Base-by-base conservation (phyloP, 2,113 vertebrate species). In the Solea solea region DNA sequence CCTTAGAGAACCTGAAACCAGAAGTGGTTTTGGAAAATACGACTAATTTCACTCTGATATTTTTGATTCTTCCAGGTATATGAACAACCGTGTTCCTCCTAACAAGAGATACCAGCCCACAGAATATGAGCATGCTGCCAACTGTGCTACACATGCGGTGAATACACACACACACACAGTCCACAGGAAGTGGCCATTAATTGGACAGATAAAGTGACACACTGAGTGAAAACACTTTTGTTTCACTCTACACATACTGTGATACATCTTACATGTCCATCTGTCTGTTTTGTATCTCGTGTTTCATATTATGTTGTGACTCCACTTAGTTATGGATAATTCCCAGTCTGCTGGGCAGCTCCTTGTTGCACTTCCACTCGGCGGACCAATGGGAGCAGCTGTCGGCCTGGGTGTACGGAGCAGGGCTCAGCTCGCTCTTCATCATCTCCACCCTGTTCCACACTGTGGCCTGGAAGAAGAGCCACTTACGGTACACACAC, bases 111-210 rank as follows among this genome's bases (percentile, higher is more conserved):
- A 98, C 90, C 96, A 96, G 89, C 97, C 97, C 11, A 99, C 97
- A 0, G 95, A 98, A 55, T 98, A 97, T 0, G 97, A 98, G 73
- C 97, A 99, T 0, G 97, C 97, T 0, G 97, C 97, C 1, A 98
- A 98, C 91, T 97, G 96, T 69, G 96, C 96, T 82, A 98, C 97
- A n/a, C 97, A 98, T 0, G 97, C 96, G 50, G 97, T 98, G 88
- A 98, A 94, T 64, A 4, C 49, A 63, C 80, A 49, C 54, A 46
- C 54, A 54, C 61, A 67, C n/a, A 64, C 59, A 69, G 6, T 28
- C 62, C 63, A 72, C 8, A 66, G 2, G 34, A 34, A 34, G 34
- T 34, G 34, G 34, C 2, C 34, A 34, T 34, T 34, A 34, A 34
- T 34, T 34, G 3, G 5, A 59, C 28, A 52, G n/a, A 74, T 62